These are phyloP conservation scores for Ostrea edulis DNA, from an alignment of 1,140 invertebrate species.

Conservation along the genomic window DNA sequence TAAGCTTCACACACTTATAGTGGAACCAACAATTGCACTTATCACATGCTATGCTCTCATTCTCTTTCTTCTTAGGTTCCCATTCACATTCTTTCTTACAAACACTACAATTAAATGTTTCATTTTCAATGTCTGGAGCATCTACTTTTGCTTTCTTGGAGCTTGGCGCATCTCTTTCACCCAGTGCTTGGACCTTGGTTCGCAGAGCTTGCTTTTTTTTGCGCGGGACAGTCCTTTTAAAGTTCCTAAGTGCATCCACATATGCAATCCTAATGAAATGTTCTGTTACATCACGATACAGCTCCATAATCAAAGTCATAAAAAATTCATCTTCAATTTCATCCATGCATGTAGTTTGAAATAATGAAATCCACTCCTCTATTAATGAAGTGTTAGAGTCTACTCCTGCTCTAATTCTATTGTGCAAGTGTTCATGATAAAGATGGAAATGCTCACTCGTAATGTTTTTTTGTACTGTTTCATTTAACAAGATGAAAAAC, in stretches of 20 bases:
- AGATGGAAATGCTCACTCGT: conserved; percentile 30
- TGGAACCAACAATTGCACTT: background rate
- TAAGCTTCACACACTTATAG: background rate
- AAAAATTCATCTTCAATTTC: conserved; percentile 51
- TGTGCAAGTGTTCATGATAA: conserved; percentile 37
- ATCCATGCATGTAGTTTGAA: conserved; percentile 32
- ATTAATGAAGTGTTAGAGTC: conserved; percentile 32
- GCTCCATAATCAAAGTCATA: conserved; percentile 23
- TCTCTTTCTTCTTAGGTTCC: too few species aligned
- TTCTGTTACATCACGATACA: conserved; percentile 44
- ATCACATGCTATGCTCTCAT: background rate
- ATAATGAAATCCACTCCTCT: conserved; percentile 46
- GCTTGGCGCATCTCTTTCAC: conserved; percentile 32
- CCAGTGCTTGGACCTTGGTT: conserved; percentile 51
- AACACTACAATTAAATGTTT: too few species aligned
- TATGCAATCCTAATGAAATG: conserved; percentile 43
- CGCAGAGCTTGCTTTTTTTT: conserved; percentile 54
- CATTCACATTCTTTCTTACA: too few species aligned
- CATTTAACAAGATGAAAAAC: conserved; percentile 39
- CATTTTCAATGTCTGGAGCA: too few species aligned
- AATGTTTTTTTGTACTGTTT: conserved; percentile 12
- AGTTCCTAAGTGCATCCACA: conserved; percentile 35
- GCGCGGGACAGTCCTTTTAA: conserved; percentile 52
- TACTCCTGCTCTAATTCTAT: conserved; percentile 27
- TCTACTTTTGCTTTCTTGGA: too few species aligned